These are phyloP conservation scores for Thecocarcelia acutangulata DNA, from an alignment of 2,888 invertebrate species.

Conservation along the genomic window DNA sequence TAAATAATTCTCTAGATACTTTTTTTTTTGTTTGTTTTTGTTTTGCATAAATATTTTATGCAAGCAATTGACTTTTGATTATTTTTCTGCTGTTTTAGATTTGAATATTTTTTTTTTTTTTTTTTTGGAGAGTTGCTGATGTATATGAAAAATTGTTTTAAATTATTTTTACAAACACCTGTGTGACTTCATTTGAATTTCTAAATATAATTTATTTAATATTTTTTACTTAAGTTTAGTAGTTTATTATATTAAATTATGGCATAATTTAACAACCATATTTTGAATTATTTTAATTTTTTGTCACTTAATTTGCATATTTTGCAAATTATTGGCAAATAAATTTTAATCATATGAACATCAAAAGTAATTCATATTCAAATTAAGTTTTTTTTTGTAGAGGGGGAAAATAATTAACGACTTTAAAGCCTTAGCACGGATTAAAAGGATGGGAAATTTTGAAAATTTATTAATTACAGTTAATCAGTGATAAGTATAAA, in stretches of 20 bases:
- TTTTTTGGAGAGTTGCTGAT: too few relatives aligned
- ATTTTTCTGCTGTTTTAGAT: background rate
- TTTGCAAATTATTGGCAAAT: slow-evolving; percentile 3
- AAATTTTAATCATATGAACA: slow-evolving; percentile 37
- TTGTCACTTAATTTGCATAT: background rate
- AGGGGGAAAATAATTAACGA: too few relatives aligned
- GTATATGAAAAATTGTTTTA: background rate
- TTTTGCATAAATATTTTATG: background rate
- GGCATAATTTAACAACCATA: background rate
- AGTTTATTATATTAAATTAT: background rate
- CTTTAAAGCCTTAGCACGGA: too few relatives aligned
- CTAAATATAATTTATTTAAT: too few relatives aligned
- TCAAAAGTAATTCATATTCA: background rate
- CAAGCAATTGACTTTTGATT: slow-evolving; percentile 6
- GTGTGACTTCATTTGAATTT: background rate
- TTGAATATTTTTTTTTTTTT: background rate
- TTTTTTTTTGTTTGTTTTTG: background rate
- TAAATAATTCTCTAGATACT: background rate
- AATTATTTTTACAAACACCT: slow-evolving; percentile 16
- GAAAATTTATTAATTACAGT: too few relatives aligned
- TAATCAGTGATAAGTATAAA: too few relatives aligned
- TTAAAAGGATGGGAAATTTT: too few relatives aligned
- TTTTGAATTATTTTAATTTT: background rate
- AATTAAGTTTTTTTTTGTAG: too few relatives aligned
- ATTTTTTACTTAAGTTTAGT: background rate